A percentile compares a stretch with the other conserved stretches of the same genome.
These are phyloP conservation scores for Hydrochoerus hydrochaeris DNA, from an alignment of 2,113 vertebrate genomes.

Conservation along the genomic window DNA sequence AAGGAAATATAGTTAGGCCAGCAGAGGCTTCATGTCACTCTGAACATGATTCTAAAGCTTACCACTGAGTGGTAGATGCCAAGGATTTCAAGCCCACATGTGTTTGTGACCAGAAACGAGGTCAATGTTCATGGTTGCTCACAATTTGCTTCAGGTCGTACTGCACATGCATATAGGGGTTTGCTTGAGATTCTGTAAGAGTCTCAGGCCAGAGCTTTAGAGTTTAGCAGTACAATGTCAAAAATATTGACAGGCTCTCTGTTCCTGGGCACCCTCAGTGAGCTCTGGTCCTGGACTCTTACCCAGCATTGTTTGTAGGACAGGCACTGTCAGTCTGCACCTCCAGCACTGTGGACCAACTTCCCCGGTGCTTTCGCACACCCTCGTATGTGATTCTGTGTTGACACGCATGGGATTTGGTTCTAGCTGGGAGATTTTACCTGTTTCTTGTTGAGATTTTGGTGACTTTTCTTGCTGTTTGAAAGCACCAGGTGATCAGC, in stretches of 20 bases:
- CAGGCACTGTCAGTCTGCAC: neutral
- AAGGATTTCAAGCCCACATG: neutral
- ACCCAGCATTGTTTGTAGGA: neutral
- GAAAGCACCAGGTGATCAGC: neutral
- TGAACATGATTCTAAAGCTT: neutral
- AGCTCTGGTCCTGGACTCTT: neutral
- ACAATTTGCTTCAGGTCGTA: neutral
- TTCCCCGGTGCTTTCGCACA: neutral
- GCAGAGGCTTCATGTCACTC: neutral
- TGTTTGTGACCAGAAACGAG: neutral
- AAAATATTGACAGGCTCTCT: neutral
- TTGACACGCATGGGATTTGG: neutral
- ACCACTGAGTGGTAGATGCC: neutral
- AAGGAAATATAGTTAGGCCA: neutral
- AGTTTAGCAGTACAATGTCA: neutral
- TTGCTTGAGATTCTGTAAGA: neutral
- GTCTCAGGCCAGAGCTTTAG: neutral
- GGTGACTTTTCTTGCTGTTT: neutral
- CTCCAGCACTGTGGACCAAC: neutral
- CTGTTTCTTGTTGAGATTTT: neutral
- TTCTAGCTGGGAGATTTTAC: neutral
- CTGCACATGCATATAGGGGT: neutral
- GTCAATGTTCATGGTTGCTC: neutral
- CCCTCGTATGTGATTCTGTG: neutral
- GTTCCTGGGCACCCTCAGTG: neutral